phyloP scores from a whole-genome alignment of 2,888 invertebrate species.

The Crepidodera aurea region DNA sequence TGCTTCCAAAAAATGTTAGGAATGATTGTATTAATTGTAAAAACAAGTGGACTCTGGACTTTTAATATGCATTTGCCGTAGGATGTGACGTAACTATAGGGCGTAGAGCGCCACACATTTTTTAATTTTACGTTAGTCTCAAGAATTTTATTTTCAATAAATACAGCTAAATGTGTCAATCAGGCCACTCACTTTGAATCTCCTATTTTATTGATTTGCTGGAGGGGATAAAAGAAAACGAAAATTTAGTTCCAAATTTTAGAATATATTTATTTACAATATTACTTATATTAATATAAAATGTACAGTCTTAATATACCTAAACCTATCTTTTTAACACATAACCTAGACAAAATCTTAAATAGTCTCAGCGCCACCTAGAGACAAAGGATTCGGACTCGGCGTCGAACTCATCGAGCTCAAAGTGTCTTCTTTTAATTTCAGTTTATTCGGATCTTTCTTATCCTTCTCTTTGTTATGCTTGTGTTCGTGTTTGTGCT shows the following conservation, averaged over 20 bases:
- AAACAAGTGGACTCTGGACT: no score
- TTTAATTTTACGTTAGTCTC: no score
- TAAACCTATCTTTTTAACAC: neutral
- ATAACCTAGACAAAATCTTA: slow-evolving; percentile 21
- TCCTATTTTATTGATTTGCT: no score
- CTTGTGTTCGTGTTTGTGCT: slow-evolving; percentile 67
- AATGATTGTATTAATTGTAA: no score
- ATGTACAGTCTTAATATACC: neutral
- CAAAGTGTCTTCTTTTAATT: slow-evolving; percentile 77
- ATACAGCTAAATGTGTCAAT: no score
- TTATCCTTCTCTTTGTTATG: slow-evolving; percentile 63
- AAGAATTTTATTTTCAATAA: no score
- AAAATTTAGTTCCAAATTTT: neutral
- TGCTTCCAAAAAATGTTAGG: no score
- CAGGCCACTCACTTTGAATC: no score
- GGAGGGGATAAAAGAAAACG: neutral
- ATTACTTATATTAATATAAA: neutral
- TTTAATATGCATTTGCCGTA: no score
- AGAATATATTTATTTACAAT: slow-evolving; percentile 1
- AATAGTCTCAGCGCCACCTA: slow-evolving; percentile 46
- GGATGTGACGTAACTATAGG: no score
- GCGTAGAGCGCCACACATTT: no score
- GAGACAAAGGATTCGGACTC: slow-evolving; percentile 67
- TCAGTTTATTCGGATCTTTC: slow-evolving; percentile 65
- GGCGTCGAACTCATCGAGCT: slow-evolving; percentile 81